These are phyloP conservation scores for Monochamus saltuarius DNA, from an alignment of 1,140 invertebrate genomes.

Conservation along the genomic window DNA sequence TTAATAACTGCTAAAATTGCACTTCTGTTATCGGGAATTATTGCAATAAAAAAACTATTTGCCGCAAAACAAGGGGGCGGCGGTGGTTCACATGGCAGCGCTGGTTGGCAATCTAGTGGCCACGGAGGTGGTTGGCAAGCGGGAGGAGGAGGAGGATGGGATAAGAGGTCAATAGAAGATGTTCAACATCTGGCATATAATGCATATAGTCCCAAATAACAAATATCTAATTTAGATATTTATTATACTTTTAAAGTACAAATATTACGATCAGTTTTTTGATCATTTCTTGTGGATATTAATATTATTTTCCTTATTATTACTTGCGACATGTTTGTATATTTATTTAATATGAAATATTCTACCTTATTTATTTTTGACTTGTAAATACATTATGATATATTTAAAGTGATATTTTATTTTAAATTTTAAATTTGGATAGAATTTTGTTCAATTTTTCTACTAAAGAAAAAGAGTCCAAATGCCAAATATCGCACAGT, in stretches of 20 bases:
- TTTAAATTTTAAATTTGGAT: too few species aligned
- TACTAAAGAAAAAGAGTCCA: too few species aligned
- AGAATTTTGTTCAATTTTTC: too few species aligned
- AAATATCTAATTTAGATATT: conserved; percentile 14
- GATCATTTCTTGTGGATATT: conserved; percentile 11
- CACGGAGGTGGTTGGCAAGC: conserved; percentile 44
- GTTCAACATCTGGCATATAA: conserved; percentile 70
- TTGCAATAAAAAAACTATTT: conserved; percentile 76
- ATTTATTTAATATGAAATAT: too few species aligned
- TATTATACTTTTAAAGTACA: conserved; percentile 20
- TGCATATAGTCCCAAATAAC: conserved; percentile 53
- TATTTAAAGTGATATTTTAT: too few species aligned
- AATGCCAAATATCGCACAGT: too few species aligned
- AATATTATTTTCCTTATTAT: too few species aligned
- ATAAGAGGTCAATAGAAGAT: conserved; percentile 55
- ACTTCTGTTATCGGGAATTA: conserved; percentile 71
- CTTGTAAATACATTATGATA: too few species aligned
- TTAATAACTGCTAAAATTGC: conserved; percentile 78
- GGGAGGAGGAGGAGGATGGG: conserved; percentile 59
- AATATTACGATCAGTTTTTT: conserved; percentile 36
- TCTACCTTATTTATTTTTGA: too few species aligned
- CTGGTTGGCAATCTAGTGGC: conserved; percentile 53
- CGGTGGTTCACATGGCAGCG: conserved; percentile 60
- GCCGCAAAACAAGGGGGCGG: conserved; percentile 63
- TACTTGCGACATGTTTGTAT: too few species aligned